Base-by-base conservation (phyloP, 2,888 invertebrate species). In the Athalia cordata region DNA sequence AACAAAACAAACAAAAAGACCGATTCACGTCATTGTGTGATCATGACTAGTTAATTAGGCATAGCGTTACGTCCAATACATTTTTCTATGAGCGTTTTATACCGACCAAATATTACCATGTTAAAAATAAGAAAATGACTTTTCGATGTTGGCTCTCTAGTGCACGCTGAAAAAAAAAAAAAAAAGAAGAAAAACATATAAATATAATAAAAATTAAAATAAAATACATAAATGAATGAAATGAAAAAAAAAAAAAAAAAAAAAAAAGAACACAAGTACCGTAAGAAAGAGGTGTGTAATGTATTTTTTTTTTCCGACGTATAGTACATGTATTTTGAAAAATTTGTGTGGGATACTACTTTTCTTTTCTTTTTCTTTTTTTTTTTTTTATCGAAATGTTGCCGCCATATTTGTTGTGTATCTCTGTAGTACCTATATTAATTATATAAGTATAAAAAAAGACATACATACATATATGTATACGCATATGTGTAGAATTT, bases 71-170 rank as follows among this genome's bases (percentile, higher is more conserved):
- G 78, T 78, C 78, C 78, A 78, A 74, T 82, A 82, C 82, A 87
- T 84, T 87, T 87, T 87, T 87, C 85, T 87, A 87, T 86, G 85
- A 86, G 83, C 84, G 83, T 87, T 87, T 87, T 87, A 87, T 87
- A 87, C 87, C 85, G 86, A 87, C 85, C 83, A 85, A 87, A 86
- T 52, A 68, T 67, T 67, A 52, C 49, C 62, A 29, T 62, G 11
- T 43, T 47, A 43, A 61, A 49, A 47, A n/a, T 47, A 52, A 59
- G 59, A 47, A 15, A 59, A 59, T 43, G 59, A 9, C 11, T 4
- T 72, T 72, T 57, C 72, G 72, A 72, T 72, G 59, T 72, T 59
- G 13, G 45, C 59, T 72, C 59, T 59, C 59, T 72, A 29, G 29
- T 29, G 29, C 29, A 29, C 29, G 11, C 11, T 55, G 55, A 55